These are phyloP conservation scores for Parapsyche elsis DNA, from an alignment of 1,140 invertebrate species.

Conservation along the genomic window DNA sequence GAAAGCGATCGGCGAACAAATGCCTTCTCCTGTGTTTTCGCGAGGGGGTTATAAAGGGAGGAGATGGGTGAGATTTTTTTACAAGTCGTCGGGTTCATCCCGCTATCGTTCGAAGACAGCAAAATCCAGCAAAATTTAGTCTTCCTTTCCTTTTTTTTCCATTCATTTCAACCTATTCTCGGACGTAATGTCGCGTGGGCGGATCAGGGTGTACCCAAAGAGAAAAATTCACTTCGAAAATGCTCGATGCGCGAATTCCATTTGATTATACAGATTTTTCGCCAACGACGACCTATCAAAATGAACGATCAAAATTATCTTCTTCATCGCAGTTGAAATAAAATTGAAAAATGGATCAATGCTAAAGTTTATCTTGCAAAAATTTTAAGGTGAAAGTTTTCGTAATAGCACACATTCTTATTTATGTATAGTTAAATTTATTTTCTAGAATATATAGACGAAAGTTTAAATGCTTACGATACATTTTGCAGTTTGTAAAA, in stretches of 20 bases:
- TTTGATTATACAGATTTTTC: background rate
- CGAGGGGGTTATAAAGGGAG: no score
- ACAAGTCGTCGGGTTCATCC: background rate
- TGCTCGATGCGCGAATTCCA: background rate
- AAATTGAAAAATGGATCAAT: no score
- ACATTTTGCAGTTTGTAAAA: background rate
- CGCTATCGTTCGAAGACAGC: slow-evolving; percentile 37
- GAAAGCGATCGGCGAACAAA: no score
- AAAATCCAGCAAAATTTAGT: slow-evolving; percentile 49
- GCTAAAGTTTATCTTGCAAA: no score
- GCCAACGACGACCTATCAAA: background rate
- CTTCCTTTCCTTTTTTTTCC: slow-evolving; percentile 15
- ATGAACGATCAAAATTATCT: background rate
- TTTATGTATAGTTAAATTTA: no score
- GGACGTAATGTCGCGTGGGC: slow-evolving; percentile 31
- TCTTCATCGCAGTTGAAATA: no score
- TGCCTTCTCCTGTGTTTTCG: no score
- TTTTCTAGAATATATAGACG: no score
- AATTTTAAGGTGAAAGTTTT: no score
- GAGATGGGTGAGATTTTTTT: no score
- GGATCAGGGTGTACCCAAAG: slow-evolving; percentile 7
- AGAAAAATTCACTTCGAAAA: slow-evolving; percentile 5
- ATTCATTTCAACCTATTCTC: slow-evolving; percentile 16
- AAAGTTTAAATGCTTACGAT: background rate
- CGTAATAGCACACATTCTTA: no score